Conservation (phyloP, 1,140 invertebrate species). For the Meloidogyne hapla region DNA sequence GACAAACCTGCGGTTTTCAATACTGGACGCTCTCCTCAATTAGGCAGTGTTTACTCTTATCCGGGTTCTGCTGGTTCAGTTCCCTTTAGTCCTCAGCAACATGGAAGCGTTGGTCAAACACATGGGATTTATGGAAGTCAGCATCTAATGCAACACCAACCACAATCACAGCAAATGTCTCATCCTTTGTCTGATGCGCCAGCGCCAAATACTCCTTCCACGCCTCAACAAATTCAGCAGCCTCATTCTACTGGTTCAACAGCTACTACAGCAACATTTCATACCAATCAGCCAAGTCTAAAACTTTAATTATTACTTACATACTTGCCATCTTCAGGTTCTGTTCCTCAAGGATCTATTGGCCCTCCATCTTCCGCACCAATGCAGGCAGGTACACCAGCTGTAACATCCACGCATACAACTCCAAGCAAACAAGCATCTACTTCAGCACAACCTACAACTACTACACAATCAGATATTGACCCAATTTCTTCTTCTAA, state of each 20-base stretch:
- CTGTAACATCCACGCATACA: not conserved
- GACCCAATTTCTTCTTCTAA: slow-evolving; percentile 18
- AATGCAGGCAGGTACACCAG: not conserved
- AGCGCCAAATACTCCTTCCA: not conserved
- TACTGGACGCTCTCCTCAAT: not conserved
- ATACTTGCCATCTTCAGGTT: not conserved
- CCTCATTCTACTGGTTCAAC: not conserved
- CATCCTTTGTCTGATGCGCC: not conserved
- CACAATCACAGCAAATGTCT: not conserved
- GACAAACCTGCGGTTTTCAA: not conserved
- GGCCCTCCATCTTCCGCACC: not conserved
- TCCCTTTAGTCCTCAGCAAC: not conserved
- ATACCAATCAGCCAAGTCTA: not conserved
- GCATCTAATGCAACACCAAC: not conserved
- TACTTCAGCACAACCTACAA: not conserved
- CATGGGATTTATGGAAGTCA: not conserved
- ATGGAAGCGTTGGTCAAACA: not conserved
- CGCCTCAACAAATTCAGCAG: not conserved
- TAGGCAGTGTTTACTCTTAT: not conserved
- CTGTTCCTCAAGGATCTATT: not conserved
- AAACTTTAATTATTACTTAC: not conserved
- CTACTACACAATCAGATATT: not conserved
- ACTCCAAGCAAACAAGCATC: not conserved
- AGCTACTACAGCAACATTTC: not conserved
- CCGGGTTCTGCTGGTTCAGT: not conserved